Percentiles rank a stretch among this genome's conserved stretches.
phyloP scores from a whole-genome alignment of 2,888 invertebrate species.

The Drosophila paranaensis region DNA sequence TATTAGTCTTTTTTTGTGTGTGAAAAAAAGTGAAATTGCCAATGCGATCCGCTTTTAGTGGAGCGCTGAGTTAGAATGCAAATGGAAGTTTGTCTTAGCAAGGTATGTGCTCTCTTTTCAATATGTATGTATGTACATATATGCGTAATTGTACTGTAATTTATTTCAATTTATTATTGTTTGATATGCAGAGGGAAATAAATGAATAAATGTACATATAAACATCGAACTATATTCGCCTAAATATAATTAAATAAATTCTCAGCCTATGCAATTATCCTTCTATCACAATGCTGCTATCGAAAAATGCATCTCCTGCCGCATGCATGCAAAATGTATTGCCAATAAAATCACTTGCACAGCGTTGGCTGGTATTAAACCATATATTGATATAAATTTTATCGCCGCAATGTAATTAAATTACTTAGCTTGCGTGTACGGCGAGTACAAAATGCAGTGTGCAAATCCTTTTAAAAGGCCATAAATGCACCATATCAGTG shows the following conservation, averaged over 20 bases:
- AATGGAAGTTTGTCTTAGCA: too few species aligned
- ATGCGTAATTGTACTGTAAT: background rate
- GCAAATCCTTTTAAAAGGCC: conserved; percentile 74
- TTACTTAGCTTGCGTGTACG: conserved; percentile 58
- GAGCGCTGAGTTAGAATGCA: background rate
- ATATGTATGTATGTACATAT: background rate
- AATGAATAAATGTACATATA: background rate
- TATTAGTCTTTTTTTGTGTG: background rate
- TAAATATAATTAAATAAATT: conserved; percentile 4
- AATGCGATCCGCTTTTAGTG: background rate
- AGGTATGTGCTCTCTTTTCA: background rate
- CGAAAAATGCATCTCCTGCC: conserved; percentile 19
- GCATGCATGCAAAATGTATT: conserved; percentile 20
- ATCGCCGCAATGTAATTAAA: conserved; percentile 71
- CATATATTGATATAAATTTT: conserved; percentile 76
- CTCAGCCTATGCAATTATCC: background rate
- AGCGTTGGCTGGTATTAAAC: conserved; percentile 54
- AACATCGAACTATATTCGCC: background rate
- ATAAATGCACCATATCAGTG: conserved; percentile 46
- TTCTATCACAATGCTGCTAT: background rate
- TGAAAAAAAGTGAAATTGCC: background rate
- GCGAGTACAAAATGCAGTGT: conserved; percentile 50
- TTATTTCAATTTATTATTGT: background rate
- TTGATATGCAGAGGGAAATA: background rate
- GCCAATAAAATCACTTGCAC: conserved; percentile 52